Evolutionary conservation across 2,888 invertebrate genomes (phyloP).

Genomic region (Hirtodrosophila alboralis): DNA sequence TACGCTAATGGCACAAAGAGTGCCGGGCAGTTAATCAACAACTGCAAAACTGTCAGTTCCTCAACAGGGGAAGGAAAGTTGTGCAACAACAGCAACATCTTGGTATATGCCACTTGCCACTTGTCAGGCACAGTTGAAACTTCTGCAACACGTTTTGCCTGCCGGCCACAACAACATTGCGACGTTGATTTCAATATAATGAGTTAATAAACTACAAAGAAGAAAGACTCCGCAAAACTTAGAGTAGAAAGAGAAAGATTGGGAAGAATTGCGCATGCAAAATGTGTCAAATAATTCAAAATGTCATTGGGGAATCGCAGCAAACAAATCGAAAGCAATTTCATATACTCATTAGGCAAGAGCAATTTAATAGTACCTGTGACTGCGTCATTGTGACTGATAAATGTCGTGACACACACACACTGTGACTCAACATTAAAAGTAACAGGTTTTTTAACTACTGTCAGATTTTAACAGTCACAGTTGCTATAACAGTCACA

Average conservation of each 20-base stretch:
- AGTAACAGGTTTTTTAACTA: no score
- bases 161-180: constrained; percentile 40
- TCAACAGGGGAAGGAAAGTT: constrained; percentile 36
- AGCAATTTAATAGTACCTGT: no score
- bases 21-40: constrained; percentile 58
- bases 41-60: constrained; percentile 20
- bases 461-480: no score
- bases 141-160: constrained; percentile 56
- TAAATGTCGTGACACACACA: no score
- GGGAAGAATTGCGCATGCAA: constrained; percentile 56
- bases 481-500: no score
- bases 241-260: background rate
- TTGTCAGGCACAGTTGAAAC: constrained; percentile 47
- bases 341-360: constrained; percentile 21
- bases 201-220: constrained; percentile 67
- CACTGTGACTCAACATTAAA: no score
- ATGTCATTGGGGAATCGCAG: constrained; percentile 64
- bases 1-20: constrained; percentile 61
- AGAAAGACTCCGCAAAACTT: constrained; percentile 34
- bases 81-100: constrained; percentile 19
- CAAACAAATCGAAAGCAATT: constrained; percentile 74
- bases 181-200: constrained; percentile 69
- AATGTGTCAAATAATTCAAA: constrained; percentile 80
- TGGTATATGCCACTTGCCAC: background rate
- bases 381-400: no score